These are phyloP conservation scores for Pinctada fucata DNA, from an alignment of 2,888 invertebrate species.

Conservation along the genomic window DNA sequence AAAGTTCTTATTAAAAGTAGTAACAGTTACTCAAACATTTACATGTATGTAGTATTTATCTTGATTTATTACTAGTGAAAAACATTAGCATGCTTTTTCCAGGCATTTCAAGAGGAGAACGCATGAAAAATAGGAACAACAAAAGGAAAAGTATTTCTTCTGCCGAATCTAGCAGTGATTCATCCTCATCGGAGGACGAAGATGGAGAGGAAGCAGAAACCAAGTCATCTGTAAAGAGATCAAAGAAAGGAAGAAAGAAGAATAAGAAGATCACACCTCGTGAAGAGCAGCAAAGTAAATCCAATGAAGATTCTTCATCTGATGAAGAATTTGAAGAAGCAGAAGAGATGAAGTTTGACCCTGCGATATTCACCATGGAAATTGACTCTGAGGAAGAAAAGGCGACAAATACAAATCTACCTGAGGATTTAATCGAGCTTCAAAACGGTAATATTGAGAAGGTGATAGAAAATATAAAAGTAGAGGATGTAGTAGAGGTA, in stretches of 20 bases:
- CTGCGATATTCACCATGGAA: conserved; percentile 56
- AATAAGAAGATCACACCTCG: neutral
- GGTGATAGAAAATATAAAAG: too few species aligned
- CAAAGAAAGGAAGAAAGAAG: conserved; percentile 1
- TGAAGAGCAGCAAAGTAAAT: neutral
- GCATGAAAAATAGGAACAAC: neutral
- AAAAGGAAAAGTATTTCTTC: neutral
- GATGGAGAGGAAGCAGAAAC: neutral
- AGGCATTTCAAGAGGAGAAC: too few species aligned
- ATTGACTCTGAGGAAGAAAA: conserved; percentile 30
- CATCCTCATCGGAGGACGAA: neutral
- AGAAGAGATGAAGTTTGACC: conserved; percentile 42
- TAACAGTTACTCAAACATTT: too few species aligned
- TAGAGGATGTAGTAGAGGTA: neutral
- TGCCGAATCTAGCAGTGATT: neutral
- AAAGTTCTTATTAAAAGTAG: neutral
- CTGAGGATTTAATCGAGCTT: neutral
- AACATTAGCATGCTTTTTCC: too few species aligned
- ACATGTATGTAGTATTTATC: too few species aligned
- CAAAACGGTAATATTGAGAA: too few species aligned
- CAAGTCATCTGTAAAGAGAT: neutral
- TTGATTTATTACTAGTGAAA: too few species aligned
- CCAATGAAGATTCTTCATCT: conserved; percentile 7
- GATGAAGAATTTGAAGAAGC: conserved; percentile 17
- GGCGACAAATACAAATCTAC: neutral